These are phyloP conservation scores for Hydrolagus affinis DNA, from an alignment of 2,113 vertebrate species.

Conservation along the genomic window DNA sequence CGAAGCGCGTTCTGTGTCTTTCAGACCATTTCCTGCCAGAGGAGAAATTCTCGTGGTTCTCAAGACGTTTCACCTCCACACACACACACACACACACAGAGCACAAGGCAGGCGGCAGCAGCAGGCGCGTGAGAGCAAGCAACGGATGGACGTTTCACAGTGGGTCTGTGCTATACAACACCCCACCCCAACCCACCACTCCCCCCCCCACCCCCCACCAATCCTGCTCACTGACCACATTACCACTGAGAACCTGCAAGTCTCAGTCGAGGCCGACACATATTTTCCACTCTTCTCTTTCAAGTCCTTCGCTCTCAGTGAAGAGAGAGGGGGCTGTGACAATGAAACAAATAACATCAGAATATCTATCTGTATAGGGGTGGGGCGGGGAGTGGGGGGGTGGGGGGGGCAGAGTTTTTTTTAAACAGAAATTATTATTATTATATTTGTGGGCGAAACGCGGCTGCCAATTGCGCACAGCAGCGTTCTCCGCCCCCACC, in stretches of 20 bases:
- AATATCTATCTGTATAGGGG: background rate
- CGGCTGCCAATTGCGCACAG: too few relatives aligned
- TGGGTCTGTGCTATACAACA: too few relatives aligned
- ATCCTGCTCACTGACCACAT: too few relatives aligned
- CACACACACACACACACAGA: background rate
- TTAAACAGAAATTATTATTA: too few relatives aligned
- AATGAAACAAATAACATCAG: background rate
- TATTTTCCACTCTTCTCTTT: background rate
- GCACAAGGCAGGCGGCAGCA: background rate
- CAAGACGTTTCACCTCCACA: background rate
- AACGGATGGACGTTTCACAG: too few relatives aligned
- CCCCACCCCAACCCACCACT: too few relatives aligned
- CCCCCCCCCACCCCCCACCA: too few relatives aligned
- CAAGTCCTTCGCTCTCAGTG: background rate
- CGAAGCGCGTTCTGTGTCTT: too few relatives aligned
- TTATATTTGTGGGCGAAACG: too few relatives aligned
- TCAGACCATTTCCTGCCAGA: constrained; percentile 7
- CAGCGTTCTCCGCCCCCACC: too few relatives aligned
- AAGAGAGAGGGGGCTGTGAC: background rate
- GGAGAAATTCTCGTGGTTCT: background rate
- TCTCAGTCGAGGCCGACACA: background rate
- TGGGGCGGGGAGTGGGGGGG: background rate
- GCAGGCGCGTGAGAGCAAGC: background rate
- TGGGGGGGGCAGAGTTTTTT: background rate
- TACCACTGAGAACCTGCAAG: background rate